Base-by-base conservation (phyloP, 2,888 invertebrate genomes). In the Drosophila barbarae region DNA sequence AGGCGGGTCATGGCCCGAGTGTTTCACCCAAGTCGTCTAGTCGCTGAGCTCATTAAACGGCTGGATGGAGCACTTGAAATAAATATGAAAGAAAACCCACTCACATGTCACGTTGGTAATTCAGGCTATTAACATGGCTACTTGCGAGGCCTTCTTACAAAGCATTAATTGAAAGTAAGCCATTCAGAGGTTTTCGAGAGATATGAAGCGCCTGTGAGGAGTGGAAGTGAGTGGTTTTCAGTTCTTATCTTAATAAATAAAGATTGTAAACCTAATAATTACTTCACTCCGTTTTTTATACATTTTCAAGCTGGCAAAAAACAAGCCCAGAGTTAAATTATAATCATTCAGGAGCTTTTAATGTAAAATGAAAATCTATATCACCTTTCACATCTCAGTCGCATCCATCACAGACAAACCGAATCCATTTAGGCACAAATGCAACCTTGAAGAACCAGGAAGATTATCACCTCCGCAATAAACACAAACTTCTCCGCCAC, bases 11-110 rank as follows among this genome's bases (percentile, higher is more conserved):
- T 54, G 59, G 64, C 42, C 30, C 42, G 38, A 18, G 41, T 12
- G 12, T 51, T 35, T 26, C 34, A 15, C 30, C 42, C 50, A 58
- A 78, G 58, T 39, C 39, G 76, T 77, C 78, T 74, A 61, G 78
- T 60, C 59, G 47, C 32, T 39, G 21, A 23, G 57, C 52, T 52
- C 74, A 64, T 71, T 64, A 54, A 36, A 44, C 36, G 55, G 51
- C 18, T 49, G 28, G 18, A 9, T 61, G 58, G 52, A 38, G 52
- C 38, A 39, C 26, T 26, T 44, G 30, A 49, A 36, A 36, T 35
- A 41, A 34, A 36, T 34, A 57, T 39, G 53, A 53, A 42, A 49
- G 35, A 28, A 15, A 57, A 58, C 44, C 61, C 36, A 46, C 71
- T 46, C 39, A 35, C 50, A 55, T 52, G 55, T 32, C 42, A 13